Evolutionary conservation across 37 sponge, comb jelly and placozoan species (phyloP).

Genomic region (Aplysina aerophoba): DNA sequence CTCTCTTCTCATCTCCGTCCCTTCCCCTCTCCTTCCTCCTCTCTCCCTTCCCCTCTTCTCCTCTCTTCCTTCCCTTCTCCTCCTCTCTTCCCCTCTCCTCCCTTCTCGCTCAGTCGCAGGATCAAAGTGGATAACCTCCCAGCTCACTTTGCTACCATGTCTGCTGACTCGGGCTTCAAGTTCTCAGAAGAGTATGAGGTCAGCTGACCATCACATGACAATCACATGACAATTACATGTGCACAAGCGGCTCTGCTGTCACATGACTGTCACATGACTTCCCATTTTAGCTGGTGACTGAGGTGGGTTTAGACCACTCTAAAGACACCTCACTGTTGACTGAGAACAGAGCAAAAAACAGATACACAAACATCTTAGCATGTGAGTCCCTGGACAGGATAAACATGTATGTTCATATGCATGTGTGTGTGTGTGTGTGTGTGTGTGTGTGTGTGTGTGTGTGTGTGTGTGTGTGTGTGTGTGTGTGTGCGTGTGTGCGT

Average conservation of each 20-base stretch:
- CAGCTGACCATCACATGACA: neutral
- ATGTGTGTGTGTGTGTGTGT: too few species aligned
- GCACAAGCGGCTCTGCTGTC: too few species aligned
- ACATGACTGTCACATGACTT: too few species aligned
- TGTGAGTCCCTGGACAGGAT: slow-evolving; percentile 50
- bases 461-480: too few species aligned
- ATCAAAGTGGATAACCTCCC: slow-evolving; percentile 54
- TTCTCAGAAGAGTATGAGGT: slow-evolving; percentile 92
- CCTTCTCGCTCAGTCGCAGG: slow-evolving; percentile 17
- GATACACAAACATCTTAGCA: slow-evolving; percentile 90
- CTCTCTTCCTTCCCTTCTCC: neutral
- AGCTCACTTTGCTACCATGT: slow-evolving; percentile 55
- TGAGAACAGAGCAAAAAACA: slow-evolving; percentile 90
- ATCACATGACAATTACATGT: too few species aligned
- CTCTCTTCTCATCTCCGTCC: too few species aligned
- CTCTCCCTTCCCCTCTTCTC: neutral
- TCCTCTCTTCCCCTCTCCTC: slow-evolving; percentile 8
- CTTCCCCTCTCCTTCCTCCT: too few species aligned
- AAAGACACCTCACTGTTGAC: slow-evolving; percentile 82
- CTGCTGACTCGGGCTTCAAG: slow-evolving; percentile 70
- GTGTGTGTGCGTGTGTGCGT: too few species aligned
- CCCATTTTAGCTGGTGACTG: slow-evolving; percentile 60
- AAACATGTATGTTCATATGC: too few species aligned
- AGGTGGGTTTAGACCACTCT: slow-evolving; percentile 76
- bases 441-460: too few species aligned